Evolutionary conservation across 1,140 invertebrate genomes (phyloP).

Genomic region (Meteorus sp.): DNA sequence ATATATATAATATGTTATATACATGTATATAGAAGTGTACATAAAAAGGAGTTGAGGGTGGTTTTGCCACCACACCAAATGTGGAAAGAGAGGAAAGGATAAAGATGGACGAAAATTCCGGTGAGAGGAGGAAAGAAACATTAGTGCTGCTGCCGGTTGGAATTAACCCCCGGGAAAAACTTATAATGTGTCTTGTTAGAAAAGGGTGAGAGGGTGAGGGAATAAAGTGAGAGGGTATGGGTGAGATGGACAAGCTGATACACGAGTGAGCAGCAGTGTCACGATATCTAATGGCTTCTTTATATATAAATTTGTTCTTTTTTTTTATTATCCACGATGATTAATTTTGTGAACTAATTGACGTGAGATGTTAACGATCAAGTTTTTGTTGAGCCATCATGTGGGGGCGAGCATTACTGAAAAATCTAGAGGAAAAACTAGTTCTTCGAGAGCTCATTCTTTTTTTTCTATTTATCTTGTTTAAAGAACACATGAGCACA

Average conservation of each 20-base stretch:
- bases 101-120: not conserved
- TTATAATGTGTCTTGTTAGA: slow-evolving; percentile 48
- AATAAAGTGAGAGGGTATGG: too few species aligned
- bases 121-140: slow-evolving; percentile 5
- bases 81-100: not conserved
- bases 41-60: slow-evolving; percentile 9
- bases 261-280: slow-evolving; percentile 12
- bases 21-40: too few species aligned
- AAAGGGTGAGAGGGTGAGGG: slow-evolving; percentile 27
- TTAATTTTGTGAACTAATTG: slow-evolving; percentile 9
- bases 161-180: slow-evolving; percentile 48
- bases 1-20: too few species aligned
- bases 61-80: not conserved
- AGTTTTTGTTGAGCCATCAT: not conserved
- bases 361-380: not conserved
- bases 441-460: too few species aligned
- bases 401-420: not conserved
- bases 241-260: slow-evolving; percentile 27
- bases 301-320: slow-evolving; percentile 8
- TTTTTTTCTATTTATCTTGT: too few species aligned
- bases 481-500: too few species aligned
- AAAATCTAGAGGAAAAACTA: too few species aligned
- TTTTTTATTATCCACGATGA: not conserved
- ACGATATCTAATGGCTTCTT: slow-evolving; percentile 10
- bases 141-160: slow-evolving; percentile 25